Evolutionary conservation across 2,888 invertebrate genomes (phyloP).

Genomic region (Vannuccia rotundouncinata): DNA sequence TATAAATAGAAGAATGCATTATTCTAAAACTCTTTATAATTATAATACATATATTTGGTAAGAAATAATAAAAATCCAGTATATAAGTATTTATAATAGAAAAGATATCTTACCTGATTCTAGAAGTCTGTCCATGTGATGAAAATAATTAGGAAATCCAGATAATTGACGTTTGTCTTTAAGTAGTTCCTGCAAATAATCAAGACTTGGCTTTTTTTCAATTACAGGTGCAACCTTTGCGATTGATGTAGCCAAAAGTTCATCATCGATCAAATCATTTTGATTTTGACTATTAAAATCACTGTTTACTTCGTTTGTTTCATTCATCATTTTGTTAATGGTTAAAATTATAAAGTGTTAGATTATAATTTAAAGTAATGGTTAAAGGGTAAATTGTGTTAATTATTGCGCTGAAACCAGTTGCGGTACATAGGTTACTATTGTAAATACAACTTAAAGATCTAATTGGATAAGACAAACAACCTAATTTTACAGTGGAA

Average conservation of each 20-base stretch:
- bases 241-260: background rate
- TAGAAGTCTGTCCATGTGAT: conserved; percentile 36
- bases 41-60: too few relatives aligned
- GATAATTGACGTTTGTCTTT: conserved; percentile 38
- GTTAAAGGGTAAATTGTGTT: background rate
- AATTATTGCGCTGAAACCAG: background rate
- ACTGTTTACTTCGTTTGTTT: background rate
- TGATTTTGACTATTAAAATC: background rate
- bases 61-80: too few relatives aligned
- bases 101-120: conserved; percentile 27
- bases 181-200: conserved; percentile 39
- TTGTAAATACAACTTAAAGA: background rate
- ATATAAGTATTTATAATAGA: background rate
- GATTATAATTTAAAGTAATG: background rate
- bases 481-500: too few relatives aligned
- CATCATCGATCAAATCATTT: background rate
- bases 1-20: too few relatives aligned
- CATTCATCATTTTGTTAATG: background rate
- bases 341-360: background rate
- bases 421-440: background rate
- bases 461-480: background rate
- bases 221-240: background rate
- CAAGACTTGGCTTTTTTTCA: conserved; percentile 30
- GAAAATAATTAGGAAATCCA: conserved; percentile 35
- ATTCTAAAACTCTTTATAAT: too few relatives aligned